Evolutionary conservation across 2,888 invertebrate species (phyloP).

Genomic region (Monoplex corrugatus): DNA sequence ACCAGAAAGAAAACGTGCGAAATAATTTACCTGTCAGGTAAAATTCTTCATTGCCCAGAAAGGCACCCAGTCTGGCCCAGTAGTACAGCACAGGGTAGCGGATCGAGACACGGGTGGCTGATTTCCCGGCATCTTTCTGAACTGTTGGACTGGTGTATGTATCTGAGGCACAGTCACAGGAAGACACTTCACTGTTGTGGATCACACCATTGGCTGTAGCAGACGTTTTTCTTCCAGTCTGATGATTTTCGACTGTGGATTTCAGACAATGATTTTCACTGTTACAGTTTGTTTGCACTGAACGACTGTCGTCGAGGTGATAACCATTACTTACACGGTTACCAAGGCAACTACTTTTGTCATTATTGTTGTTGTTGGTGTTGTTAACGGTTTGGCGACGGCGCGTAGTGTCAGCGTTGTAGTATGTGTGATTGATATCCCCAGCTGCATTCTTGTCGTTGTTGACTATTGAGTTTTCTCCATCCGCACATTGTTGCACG

Average conservation of each 20-base stretch:
- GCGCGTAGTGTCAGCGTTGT: neutral
- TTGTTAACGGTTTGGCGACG: neutral
- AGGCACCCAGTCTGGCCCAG: constrained; percentile 66
- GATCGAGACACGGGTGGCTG: constrained; percentile 26
- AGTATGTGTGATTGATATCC: too few species aligned
- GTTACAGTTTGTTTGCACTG: neutral
- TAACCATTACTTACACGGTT: neutral
- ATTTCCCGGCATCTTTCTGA: neutral
- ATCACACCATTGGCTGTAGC: neutral
- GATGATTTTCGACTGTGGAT: neutral
- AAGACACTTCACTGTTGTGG: too few species aligned
- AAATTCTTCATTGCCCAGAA: constrained; percentile 72
- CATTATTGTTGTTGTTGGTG: constrained; percentile 37
- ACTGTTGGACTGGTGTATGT: too few species aligned
- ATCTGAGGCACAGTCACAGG: too few species aligned
- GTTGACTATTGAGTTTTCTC: too few species aligned
- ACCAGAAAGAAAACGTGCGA: neutral
- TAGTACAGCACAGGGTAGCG: constrained; percentile 59
- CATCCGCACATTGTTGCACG: neutral
- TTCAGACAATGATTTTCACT: neutral
- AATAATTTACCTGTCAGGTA: constrained; percentile 59
- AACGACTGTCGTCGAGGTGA: neutral
- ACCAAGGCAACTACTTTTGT: constrained; percentile 13
- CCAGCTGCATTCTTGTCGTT: neutral
- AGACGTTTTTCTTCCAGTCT: too few species aligned